Evolutionary conservation across 2,113 vertebrate species (phyloP), one percentile per base, ranked within the genome.

Genomic region (Rhipidura dahli): DNA sequence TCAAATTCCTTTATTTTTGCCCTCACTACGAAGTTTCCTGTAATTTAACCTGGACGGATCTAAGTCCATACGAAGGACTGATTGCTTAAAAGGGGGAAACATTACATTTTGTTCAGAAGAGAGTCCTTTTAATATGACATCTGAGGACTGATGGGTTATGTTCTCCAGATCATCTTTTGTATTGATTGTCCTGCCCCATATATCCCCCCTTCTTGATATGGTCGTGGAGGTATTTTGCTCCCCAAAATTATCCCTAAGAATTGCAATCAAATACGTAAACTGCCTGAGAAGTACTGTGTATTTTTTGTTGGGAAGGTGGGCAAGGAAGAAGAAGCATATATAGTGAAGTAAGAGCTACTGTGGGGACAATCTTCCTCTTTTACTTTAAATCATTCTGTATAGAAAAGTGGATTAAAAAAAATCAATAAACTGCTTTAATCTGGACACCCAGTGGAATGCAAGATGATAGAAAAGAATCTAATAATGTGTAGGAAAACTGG

Each of bases 171-270:
- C 15, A 72, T 18, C 11, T 68, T 56, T n/a, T 76, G 5, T 60
- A 23, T 37, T 0, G 0, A 7, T 81, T 57, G 3, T 26, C 4
- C 24, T 60, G 45, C 14, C 18, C 37, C 2, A 2, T 76, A 13
- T 18, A 23, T 30, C 60, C 16, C 27, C 22, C 8, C 2, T 65
- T 24, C 20, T 40, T 59, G 15, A 19, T 83, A 7, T 31, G n/a
- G 31, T 79, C 56, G 28, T 57, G 23, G 14, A 72, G 17, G 9
- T 72, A 42, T 39, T 39, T 39, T 44, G 19, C 47, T 69, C 13
- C 33, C 20, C 57, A 45, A 21, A 83, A 47, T 60, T 87, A 53
- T 57, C 28, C 15, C 13, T 31, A 42, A 50, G 22, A 77, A 44
- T 88, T 92, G 16, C 15, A 3, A 39, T 72, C 26, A 24, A 30